These are phyloP conservation scores for Myanophis thanlyinensis DNA, from an alignment of 2,113 vertebrate genomes.

Conservation along the genomic window DNA sequence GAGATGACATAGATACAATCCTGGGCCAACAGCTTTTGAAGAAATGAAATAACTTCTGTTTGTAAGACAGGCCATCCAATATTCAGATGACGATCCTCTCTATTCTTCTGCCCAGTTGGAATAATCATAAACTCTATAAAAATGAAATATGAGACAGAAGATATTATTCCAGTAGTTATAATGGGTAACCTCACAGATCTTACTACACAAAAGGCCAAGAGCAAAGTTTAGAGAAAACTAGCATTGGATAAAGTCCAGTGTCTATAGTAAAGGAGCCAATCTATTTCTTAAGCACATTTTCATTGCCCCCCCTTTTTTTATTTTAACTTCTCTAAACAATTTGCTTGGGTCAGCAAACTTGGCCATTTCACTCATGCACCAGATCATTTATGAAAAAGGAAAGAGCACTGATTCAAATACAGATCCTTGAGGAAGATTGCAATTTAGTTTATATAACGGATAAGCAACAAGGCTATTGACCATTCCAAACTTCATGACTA, in stretches of 20 bases:
- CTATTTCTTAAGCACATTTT: background rate
- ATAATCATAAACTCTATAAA: slow-evolving; percentile 17
- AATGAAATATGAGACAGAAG: slow-evolving; percentile 48
- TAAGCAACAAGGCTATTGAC: background rate
- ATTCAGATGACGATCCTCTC: background rate
- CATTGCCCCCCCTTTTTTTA: background rate
- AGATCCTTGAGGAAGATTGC: background rate
- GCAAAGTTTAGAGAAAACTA: slow-evolving; percentile 36
- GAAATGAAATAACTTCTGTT: slow-evolving; percentile 26
- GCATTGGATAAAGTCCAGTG: slow-evolving; percentile 14
- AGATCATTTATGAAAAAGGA: background rate
- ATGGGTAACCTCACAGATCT: slow-evolving; percentile 34
- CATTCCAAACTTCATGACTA: background rate
- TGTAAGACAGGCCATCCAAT: slow-evolving; percentile 6
- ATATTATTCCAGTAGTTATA: slow-evolving; percentile 33
- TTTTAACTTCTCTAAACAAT: background rate
- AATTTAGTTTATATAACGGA: background rate
- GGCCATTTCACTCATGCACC: background rate
- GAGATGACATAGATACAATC: background rate
- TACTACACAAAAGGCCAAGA: slow-evolving; percentile 46
- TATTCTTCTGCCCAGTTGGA: slow-evolving; percentile 23
- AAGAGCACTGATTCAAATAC: background rate
- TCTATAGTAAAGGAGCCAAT: background rate
- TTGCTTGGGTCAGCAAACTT: background rate
- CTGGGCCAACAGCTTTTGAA: background rate